phyloP scores from a whole-genome alignment of 2,113 vertebrate genomes.

The Oryzias melastigma region DNA sequence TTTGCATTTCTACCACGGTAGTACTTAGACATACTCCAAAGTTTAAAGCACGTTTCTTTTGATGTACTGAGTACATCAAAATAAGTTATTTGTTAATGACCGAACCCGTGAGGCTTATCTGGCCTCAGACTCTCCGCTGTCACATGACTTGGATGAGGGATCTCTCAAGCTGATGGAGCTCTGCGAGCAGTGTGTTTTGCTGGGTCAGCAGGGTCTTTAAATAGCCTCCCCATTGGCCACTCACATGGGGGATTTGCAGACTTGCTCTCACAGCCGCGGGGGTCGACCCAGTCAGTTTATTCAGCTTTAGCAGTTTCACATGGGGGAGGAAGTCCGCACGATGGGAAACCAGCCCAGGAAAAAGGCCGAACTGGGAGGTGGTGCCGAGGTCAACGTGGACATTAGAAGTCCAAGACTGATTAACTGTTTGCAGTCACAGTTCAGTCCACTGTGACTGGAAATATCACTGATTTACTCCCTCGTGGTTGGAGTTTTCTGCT shows the following conservation, averaged over 20 bases:
- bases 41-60: no score
- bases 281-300: slow-evolving; percentile 42
- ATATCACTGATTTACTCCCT: background rate
- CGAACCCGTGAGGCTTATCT: no score
- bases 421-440: slow-evolving; percentile 32
- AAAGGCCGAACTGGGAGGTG: slow-evolving; percentile 21
- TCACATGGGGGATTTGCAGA: slow-evolving; percentile 50
- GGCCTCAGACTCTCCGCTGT: background rate
- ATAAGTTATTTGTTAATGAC: no score
- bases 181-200: slow-evolving; percentile 4
- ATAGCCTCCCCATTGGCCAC: slow-evolving; percentile 28
- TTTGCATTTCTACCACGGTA: no score
- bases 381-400: slow-evolving; percentile 26
- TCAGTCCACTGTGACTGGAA: background rate
- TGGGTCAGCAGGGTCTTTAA: slow-evolving; percentile 40
- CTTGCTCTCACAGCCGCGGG: slow-evolving; percentile 19
- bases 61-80: no score
- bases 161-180: background rate
- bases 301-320: slow-evolving; percentile 62
- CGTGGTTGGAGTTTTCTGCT: background rate
- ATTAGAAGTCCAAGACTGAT: slow-evolving; percentile 8
- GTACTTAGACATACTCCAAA: no score
- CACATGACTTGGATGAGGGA: background rate
- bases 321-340: slow-evolving; percentile 38
- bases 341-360: slow-evolving; percentile 36